These are phyloP conservation scores for Mongoloraphidia duomilia DNA, from an alignment of 2,888 invertebrate genomes.

Conservation along the genomic window DNA sequence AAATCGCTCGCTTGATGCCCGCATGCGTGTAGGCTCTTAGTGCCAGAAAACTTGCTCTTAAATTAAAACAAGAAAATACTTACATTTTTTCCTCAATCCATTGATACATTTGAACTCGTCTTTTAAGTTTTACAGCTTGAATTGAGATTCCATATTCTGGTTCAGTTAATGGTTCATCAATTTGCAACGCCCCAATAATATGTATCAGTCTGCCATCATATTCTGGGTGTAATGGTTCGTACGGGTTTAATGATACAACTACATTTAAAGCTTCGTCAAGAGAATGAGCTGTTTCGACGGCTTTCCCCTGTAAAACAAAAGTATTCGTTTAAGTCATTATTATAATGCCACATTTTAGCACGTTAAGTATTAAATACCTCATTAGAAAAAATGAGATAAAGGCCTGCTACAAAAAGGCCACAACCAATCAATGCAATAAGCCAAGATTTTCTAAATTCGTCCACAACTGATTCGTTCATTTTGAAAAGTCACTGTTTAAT, in stretches of 20 bases:
- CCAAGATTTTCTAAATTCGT: conserved; percentile 57
- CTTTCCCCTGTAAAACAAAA: conserved; percentile 44
- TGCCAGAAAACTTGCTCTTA: background rate
- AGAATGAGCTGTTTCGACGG: conserved; percentile 64
- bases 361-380: conserved; percentile 41
- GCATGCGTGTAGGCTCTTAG: background rate
- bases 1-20: background rate
- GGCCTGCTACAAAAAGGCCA: conserved; percentile 48
- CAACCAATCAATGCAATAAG: conserved; percentile 54
- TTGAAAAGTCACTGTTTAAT: too few relatives aligned
- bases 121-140: conserved; percentile 66
- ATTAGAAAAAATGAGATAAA: conserved; percentile 66
- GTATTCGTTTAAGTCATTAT: conserved; percentile 3
- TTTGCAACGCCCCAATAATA: conserved; percentile 53
- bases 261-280: conserved; percentile 63
- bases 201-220: conserved; percentile 68
- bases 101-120: conserved; percentile 86
- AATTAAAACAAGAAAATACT: conserved; percentile 15
- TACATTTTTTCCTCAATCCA: conserved; percentile 73
- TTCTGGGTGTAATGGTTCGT: conserved; percentile 33
- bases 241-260: conserved; percentile 34
- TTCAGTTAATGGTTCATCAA: conserved; percentile 72
- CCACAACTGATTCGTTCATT: conserved; percentile 19
- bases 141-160: conserved; percentile 76
- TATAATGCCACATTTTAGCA: background rate